Conservation (phyloP, 30 jellyfish, hydroid and myxozoan species). For the Thelohanellus kitauei region DNA sequence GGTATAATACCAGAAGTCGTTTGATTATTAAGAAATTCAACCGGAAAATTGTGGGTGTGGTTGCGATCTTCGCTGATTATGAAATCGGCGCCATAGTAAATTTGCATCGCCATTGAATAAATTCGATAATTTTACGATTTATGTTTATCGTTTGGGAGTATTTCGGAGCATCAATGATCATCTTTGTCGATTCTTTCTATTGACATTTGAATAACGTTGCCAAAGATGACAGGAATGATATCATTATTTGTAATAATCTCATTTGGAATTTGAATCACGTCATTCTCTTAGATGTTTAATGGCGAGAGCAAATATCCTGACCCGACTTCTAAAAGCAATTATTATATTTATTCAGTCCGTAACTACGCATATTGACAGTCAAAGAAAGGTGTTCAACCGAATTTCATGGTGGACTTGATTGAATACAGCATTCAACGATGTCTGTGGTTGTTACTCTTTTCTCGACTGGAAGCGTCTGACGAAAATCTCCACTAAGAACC, state of each 20-base stretch:
- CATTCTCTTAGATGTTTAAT: no score
- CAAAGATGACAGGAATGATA: no score
- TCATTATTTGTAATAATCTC: no score
- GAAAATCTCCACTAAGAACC: slow-evolving; percentile 22
- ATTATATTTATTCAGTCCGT: slow-evolving; percentile 2
- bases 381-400: slow-evolving; percentile 7
- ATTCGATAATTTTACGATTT: slow-evolving; percentile 1
- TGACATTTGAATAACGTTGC: no score
- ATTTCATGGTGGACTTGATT: slow-evolving; percentile 7
- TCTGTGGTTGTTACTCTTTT: slow-evolving; percentile 16
- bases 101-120: slow-evolving; percentile 2
- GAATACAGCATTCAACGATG: slow-evolving; percentile 7
- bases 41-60: slow-evolving; percentile 1
- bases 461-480: slow-evolving; percentile 22
- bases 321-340: slow-evolving; percentile 11
- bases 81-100: slow-evolving; percentile 1
- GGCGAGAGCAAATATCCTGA: slow-evolving; percentile 6
- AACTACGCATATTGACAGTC: slow-evolving; percentile 10
- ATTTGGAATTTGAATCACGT: no score
- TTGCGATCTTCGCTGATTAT: slow-evolving; percentile 1
- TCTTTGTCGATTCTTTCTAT: no score
- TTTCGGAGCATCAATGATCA: slow-evolving; percentile 6
- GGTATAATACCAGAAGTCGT: slow-evolving; percentile 2
- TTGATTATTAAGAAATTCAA: slow-evolving; percentile 1
- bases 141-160: slow-evolving; percentile 1